Evolutionary conservation across 2,113 vertebrate species (phyloP), one percentile per base, ranked within the genome.

Genomic region (zebrafish (Danio rerio)): DNA sequence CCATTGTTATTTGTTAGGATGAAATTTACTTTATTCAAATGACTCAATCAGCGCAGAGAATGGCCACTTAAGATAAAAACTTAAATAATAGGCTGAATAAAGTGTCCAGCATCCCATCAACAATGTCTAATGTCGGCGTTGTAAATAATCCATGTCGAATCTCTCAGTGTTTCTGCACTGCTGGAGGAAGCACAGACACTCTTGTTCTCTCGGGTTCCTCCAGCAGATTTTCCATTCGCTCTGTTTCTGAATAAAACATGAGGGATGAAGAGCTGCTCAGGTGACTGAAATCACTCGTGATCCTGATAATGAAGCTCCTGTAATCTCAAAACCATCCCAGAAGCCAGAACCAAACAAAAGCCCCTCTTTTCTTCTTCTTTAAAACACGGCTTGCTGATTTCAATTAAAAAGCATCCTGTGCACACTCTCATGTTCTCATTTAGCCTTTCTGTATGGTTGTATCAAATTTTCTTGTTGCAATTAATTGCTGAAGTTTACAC

Each of bases 171-270:
- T 84, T 70, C 74, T 74, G 59, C 84, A 42, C 80, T 47, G 84
- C 84, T 79, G 70, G 66, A 81, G 80, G 85, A 91, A 86, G 87
- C 74, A 80, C 78, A 88, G 89, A 89, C 91, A 89, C 77, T 56
- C 73, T 49, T 61, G 53, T 83, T 90, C 84, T 78, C 72, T 90
- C 82, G 47, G 84, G 89, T 88, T 93, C 85, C 91, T 91, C 83
- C 62, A 55, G 86, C 89, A 93, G 90, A 91, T 93, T 95, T 95
- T 94, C 93, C 93, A 91, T 95, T 94, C 92, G 92, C 90, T 8
- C 15, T 89, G 85, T 82, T 86, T 82, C 75, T 95, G 92, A 95
- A 96, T 95, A 94, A 96, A 96, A 95, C 92, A 96, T 93, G 88
- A 92, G 89, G 78, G 90, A 86, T 70, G 90, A 90, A 61, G 53